phyloP scores from a whole-genome alignment of 2,797 vertebrate genomes.

The Pogonophryne albipinna region DNA sequence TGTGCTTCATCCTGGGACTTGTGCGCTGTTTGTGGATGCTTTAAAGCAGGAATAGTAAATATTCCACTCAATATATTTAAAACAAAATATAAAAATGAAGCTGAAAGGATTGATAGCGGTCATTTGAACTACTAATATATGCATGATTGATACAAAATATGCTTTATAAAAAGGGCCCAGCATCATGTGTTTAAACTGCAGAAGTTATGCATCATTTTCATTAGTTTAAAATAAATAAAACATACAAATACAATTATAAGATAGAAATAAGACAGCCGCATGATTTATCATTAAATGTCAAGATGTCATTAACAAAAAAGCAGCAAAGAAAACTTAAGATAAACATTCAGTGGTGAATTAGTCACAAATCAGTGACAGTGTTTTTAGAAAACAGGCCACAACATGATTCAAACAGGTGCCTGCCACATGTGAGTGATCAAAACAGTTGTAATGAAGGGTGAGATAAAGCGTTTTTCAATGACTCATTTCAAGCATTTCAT shows the following conservation, averaged over 20 bases:
- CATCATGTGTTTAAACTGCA: constrained; percentile 1
- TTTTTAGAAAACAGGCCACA: constrained; percentile 36
- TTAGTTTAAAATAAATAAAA: neutral
- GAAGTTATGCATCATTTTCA: neutral
- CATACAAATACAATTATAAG: neutral
- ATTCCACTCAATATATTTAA: constrained; percentile 31
- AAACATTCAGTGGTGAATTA: neutral
- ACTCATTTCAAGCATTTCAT: constrained; percentile 74
- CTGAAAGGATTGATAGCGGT: constrained; percentile 5
- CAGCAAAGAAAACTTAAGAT: neutral
- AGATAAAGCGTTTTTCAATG: constrained; percentile 64
- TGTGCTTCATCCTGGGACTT: constrained; percentile 86
- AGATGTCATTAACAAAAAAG: constrained; percentile 8
- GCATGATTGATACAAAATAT: neutral
- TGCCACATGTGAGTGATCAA: constrained; percentile 54
- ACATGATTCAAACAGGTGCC: constrained; percentile 58
- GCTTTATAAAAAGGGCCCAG: neutral
- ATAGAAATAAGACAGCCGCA: neutral
- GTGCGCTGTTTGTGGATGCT: constrained; percentile 75
- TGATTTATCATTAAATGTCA: constrained; percentile 13
- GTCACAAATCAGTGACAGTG: constrained; percentile 37
- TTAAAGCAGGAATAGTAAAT: constrained; percentile 63
- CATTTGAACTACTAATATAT: neutral
- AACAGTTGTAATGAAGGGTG: constrained; percentile 54
- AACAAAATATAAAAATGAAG: constrained; percentile 19